Base-by-base conservation (phyloP, 2,797 vertebrate genomes). In the Schizopygopsis pylzovi region DNA sequence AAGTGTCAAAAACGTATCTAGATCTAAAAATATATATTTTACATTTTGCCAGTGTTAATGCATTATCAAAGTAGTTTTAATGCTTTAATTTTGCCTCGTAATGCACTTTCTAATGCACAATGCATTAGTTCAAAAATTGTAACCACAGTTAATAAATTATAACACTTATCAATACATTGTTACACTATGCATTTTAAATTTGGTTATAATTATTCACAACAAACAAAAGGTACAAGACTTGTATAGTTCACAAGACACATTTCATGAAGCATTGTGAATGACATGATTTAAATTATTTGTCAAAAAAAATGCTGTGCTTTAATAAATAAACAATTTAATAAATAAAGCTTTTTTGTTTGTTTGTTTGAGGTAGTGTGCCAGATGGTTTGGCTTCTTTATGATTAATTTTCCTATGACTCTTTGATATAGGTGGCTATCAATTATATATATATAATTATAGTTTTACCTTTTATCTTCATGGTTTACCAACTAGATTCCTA, bases 181-280 rank as follows among this genome's bases (percentile, higher is more conserved):
- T 59, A 59, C 54, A 59, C 9, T n/a, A 10, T 59, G 9, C 8
- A 59, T 59, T 59, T 59, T n/a, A 59, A n/a, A 59, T 59, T n/a
- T 59, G 54, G 22, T 59, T n/a, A n/a, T 59, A 11, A 59, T 59
- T 11, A 61, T 61, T 61, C 5, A 25, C 9, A 61, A 61, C 0
- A 4, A 61, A 11, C 56, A 4, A 25, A 25, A 61, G 22, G 3
- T 59, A 54, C 52, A 56, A 56, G 52, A 56, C 52, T 33, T 33
- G 33, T 33, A 56, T 20, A n/a, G 20, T 56, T 56, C 54, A 22
- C 54, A 56, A 56, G 2, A 59, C 22, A 59, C 56, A 59, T 11
- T n/a, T 25, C 59, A 61, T 25, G n/a, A 61, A 25, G 39, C 11
- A 43, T 20, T 79, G 59, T 79, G n/a, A 80, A 78, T 59, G 22